Evolutionary conservation across 2,797 vertebrate species (phyloP), one percentile per base, ranked within the genome.

Genomic region (Malacoctenus gilli): DNA sequence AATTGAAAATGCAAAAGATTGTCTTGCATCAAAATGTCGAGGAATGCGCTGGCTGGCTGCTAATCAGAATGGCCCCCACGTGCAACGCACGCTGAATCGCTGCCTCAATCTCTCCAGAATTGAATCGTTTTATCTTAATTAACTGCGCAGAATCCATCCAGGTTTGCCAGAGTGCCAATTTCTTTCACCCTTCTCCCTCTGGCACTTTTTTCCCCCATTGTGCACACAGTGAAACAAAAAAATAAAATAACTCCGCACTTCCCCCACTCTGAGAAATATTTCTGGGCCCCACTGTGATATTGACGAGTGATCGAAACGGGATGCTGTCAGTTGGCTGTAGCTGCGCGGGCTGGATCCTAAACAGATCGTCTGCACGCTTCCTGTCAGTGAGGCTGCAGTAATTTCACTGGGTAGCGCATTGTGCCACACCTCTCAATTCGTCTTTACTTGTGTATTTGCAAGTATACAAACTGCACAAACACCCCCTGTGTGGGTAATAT

Each of bases 1-100:
- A 93, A 93, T 93, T 93, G 90, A 92, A 92, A 92, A 91, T 82
- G 87, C 83, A 77, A 85, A 88, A 91, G 87, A 89, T 90, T 89
- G 87, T 87, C 86, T 87, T 62, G 85, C 87, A 87, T 90, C 85
- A 86, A 83, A 90, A 89, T 90, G 87, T 90, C 75, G 70, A 70
- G 83, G 84, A 90, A 89, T 62, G 68, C 75, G 56, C 74, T 76
- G 73, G 73, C 81, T 86, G 86, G 88, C 80, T 89, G 77, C 87
- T 91, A 91, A 92, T 91, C 88, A 89, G 82, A 87, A 78, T 59
- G 71, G 73, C 74, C 72, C 64, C 72, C 72, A 60, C 68, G 69
- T 83, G 83, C 75, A 41, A 38, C 51, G 20, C 68, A 70, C 84
- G 37, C 73, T 62, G 79, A 85, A 85, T 90, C 79, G 46, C 74